Evolutionary conservation across 1,140 invertebrate species (phyloP).

Genomic region (Cotesia chilonis): DNA sequence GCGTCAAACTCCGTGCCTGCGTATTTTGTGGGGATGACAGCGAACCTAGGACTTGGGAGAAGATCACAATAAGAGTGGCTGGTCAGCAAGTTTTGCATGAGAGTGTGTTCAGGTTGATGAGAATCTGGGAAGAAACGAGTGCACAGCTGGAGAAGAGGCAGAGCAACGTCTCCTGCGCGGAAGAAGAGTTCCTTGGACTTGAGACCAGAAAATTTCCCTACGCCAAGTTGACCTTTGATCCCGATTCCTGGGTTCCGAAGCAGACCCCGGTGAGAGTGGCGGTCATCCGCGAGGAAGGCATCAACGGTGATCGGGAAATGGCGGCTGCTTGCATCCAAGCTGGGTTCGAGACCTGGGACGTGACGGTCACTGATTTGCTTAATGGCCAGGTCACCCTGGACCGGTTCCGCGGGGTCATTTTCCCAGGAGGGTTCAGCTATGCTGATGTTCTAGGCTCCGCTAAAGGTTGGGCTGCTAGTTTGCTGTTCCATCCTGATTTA

Average conservation of each 20-base stretch:
- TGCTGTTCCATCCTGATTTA: slow-evolving; percentile 75
- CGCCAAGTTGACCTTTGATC: slow-evolving; percentile 78
- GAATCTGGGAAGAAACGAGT: slow-evolving; percentile 95
- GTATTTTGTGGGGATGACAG: slow-evolving; percentile 76
- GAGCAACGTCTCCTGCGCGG: slow-evolving; percentile 80
- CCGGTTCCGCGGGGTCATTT: slow-evolving; percentile 87
- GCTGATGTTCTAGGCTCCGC: slow-evolving; percentile 96
- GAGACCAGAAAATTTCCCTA: slow-evolving; percentile 68
- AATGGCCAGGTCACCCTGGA: slow-evolving; percentile 76
- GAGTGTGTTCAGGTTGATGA: slow-evolving; percentile 74
- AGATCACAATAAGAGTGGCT: slow-evolving; percentile 71
- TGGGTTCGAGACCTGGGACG: slow-evolving; percentile 92
- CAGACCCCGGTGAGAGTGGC: slow-evolving; percentile 76
- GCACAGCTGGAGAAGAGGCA: slow-evolving; percentile 88
- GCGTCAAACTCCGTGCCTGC: slow-evolving; percentile 69
- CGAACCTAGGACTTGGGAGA: slow-evolving; percentile 74
- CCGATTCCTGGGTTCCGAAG: slow-evolving; percentile 63
- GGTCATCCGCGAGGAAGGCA: slow-evolving; percentile 95
- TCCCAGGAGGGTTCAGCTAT: slow-evolving; percentile 98
- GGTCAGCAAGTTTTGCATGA: slow-evolving; percentile 71
- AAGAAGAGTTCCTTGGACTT: slow-evolving; percentile 77
- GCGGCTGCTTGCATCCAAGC: slow-evolving; percentile 89
- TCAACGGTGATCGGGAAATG: slow-evolving; percentile 98
- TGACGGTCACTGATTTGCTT: slow-evolving; percentile 90
- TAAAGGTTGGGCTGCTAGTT: slow-evolving; percentile 95